Evolutionary conservation across 2,113 vertebrate species (phyloP).

Genomic region (Ancistrus triradiatus): DNA sequence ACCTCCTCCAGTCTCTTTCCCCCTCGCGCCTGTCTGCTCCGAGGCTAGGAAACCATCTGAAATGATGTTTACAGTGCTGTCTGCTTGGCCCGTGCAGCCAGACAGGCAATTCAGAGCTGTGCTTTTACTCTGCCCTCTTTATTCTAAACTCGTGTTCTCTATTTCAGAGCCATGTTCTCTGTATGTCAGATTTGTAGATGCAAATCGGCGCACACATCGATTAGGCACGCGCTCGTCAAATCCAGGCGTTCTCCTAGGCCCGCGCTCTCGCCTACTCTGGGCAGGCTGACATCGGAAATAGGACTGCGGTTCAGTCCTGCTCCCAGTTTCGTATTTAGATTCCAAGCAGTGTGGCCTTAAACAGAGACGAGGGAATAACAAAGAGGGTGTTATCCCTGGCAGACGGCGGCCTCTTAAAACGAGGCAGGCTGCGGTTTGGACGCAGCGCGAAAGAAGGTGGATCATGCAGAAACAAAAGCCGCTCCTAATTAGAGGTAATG

Average conservation of each 20-base stretch:
- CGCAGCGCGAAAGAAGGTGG: slow-evolving; percentile 37
- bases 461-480: slow-evolving; percentile 59
- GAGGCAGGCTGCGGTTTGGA: slow-evolving; percentile 24
- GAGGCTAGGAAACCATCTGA: slow-evolving; percentile 46
- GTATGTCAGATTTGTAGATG: too few relatives aligned
- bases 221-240: too few relatives aligned
- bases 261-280: slow-evolving; percentile 10
- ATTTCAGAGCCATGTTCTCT: too few relatives aligned
- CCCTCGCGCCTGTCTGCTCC: slow-evolving; percentile 28
- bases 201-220: too few relatives aligned
- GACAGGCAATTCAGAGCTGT: slow-evolving; percentile 17
- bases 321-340: slow-evolving; percentile 37
- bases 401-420: slow-evolving; percentile 41
- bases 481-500: slow-evolving; percentile 66
- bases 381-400: slow-evolving; percentile 35
- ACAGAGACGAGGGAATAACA: slow-evolving; percentile 13
- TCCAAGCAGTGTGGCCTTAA: slow-evolving; percentile 29
- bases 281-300: slow-evolving; percentile 13
- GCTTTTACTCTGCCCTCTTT: slow-evolving; percentile 5
- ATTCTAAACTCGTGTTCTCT: too few relatives aligned
- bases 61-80: slow-evolving; percentile 51
- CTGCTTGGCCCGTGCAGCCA: slow-evolving; percentile 36
- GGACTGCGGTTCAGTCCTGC: slow-evolving; percentile 5
- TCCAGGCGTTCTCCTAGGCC: slow-evolving; percentile 5
- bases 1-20: slow-evolving; percentile 35